Base-by-base conservation (phyloP, 2,888 invertebrate species). In the Drosophila dives region DNA sequence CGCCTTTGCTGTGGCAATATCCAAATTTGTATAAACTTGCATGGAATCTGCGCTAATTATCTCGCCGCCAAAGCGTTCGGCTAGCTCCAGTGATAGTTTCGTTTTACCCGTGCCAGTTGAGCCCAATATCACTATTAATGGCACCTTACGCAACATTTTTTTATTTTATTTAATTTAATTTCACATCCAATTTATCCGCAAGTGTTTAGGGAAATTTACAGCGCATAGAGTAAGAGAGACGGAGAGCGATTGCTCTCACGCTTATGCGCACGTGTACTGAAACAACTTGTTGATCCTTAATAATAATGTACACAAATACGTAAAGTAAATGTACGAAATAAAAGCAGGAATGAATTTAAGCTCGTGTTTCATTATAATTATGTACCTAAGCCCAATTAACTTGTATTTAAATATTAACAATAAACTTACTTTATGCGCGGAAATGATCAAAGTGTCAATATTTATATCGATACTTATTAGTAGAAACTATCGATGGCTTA, bases 21-120 rank as follows among this genome's bases (percentile, higher is more conserved):
- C 96, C 88, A 99, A 93, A 0, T 98, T 97, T 93, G 96, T 97
- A 94, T 99, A 99, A 36, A 99, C 96, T 96, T 99, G 99, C 99
- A 99, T 99, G 26, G 99, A 99, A 95, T 99, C 99, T 0, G 99
- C 99, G 91, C 98, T 99, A 71, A 99, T 97, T 67, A 99, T 96
- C 94, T 99, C 99, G 33, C 98, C 97, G 80, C 94, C 94, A 93
- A 97, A 98, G 91, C 94, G 95, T 88, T 95, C 95, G 0, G 98
- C 99, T 77, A 99, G 94, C 94, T 99, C 97, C 68, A 99, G 94
- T 66, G 98, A 97, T 82, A 99, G 94, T 93, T 99, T 99, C 1
- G 99, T 98, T 94, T 99, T 99, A 65, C 99, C 99, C 8, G 97
- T 96, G 12, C 99, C 99, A 48, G 99, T 99, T 38, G 99, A 96